Percentiles rank a stretch among this genome's conserved stretches.
These are phyloP conservation scores for Orchesella flavescens DNA, from an alignment of 2,888 invertebrate genomes.

Conservation along the genomic window DNA sequence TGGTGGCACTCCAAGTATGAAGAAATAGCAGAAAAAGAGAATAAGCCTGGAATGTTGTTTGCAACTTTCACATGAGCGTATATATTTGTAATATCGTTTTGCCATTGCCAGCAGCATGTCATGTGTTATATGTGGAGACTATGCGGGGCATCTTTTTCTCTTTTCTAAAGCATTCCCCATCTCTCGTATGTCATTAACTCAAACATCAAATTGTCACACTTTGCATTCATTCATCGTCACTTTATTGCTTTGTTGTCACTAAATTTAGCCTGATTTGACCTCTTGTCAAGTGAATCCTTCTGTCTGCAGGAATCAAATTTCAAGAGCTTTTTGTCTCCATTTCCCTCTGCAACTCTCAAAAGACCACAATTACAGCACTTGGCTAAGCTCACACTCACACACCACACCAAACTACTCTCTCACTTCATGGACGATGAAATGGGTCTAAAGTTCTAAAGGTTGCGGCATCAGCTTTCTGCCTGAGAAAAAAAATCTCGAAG, in stretches of 20 bases:
- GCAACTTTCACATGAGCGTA: too few species aligned
- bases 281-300: slow-evolving; percentile 14
- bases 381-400: background rate
- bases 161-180: slow-evolving; percentile 31
- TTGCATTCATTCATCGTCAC: slow-evolving; percentile 31
- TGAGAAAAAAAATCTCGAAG: too few species aligned
- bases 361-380: background rate
- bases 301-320: background rate
- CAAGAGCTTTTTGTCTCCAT: background rate
- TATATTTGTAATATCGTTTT: too few species aligned
- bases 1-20: slow-evolving; percentile 34
- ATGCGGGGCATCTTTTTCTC: too few species aligned
- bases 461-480: too few species aligned
- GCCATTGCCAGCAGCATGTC: too few species aligned
- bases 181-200: slow-evolving; percentile 40
- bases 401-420: too few species aligned
- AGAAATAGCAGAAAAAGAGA: slow-evolving; percentile 17
- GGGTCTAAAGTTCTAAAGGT: too few species aligned
- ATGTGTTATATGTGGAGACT: too few species aligned
- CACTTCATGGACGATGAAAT: too few species aligned
- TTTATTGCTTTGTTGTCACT: slow-evolving; percentile 47
- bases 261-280: slow-evolving; percentile 47
- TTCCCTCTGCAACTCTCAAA: background rate
- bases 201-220: slow-evolving; percentile 35
- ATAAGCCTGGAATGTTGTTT: background rate